These are phyloP conservation scores for Drosophila prosaltans DNA, from an alignment of 1,140 invertebrate genomes.

Conservation along the genomic window DNA sequence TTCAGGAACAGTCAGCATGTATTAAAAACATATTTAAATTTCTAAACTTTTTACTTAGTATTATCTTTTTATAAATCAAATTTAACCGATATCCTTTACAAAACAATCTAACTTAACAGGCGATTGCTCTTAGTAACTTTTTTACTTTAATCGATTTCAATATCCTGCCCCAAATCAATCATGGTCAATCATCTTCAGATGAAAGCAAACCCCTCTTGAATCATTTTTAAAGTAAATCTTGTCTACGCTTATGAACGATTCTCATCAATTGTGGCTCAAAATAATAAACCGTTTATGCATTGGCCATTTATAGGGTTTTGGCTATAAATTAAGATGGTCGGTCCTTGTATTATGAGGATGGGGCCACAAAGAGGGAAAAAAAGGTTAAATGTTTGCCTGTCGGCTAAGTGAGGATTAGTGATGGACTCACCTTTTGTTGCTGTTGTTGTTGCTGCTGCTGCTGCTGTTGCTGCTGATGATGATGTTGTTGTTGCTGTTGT, in stretches of 20 bases:
- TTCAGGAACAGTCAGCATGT: background rate
- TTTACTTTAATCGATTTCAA: no score
- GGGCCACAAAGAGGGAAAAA: constrained; percentile 33
- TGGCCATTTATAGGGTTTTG: constrained; percentile 40
- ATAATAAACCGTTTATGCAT: constrained; percentile 15
- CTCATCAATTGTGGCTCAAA: constrained; percentile 11
- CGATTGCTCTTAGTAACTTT: no score
- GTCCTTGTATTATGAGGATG: background rate
- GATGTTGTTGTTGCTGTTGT: constrained; percentile 65
- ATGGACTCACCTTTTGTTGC: constrained; percentile 75
- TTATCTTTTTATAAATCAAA: no score
- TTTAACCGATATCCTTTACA: no score
- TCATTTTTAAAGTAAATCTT: background rate
- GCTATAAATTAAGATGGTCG: constrained; percentile 70
- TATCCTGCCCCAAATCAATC: background rate
- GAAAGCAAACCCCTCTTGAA: no score
- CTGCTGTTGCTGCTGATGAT: constrained; percentile 42
- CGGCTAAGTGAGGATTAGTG: constrained; percentile 71
- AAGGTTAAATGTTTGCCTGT: constrained; percentile 75
- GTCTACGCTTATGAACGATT: background rate
- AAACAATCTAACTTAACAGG: no score
- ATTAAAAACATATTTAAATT: no score
- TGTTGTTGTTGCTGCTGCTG: constrained; percentile 51
- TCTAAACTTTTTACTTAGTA: no score
- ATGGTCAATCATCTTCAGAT: background rate